Evolutionary conservation across 2,797 vertebrate genomes (phyloP), one percentile per base, ranked within the genome.

Genomic region (Alfaro cultratus): DNA sequence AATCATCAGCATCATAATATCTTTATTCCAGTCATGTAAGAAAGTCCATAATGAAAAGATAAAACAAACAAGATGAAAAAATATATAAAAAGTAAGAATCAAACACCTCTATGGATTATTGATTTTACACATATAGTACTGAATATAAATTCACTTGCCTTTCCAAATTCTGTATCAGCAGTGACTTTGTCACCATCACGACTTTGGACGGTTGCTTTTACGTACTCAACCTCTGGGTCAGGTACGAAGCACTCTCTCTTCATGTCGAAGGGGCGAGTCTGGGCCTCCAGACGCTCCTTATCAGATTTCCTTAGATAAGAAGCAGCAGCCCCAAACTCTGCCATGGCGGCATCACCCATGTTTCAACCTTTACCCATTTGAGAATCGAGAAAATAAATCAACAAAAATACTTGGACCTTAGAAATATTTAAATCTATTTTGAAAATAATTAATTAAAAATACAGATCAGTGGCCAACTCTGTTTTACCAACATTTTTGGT

Each of bases 241-340:
- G 95, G 95, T 29, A 98, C 96, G 0, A 97, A 98, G 55, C 97
- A 96, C 10, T 97, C 96, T 82, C 96, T 97, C 93, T 98, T 98
- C 93, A 98, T 94, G 89, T 98, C 97, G 0, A 98, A 98, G 26
- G 86, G 85, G 31, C 96, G 95, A 39, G 96, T 98, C 78, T 98
- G 97, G 7, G 96, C 96, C 67, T 97, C 96, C 5, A 98, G 82
- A 39, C 97, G 94, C 84, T 97, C 96, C 91, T 93, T 97, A 29
- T 98, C 97, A 0, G 97, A 96, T 88, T 97, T 97, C 15, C 97
- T 93, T 71, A 98, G 91, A 86, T 31, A 98, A 47, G 97, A 31
- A 80, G 97, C 97, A 0, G 97, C 97, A 0, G 90, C 0, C 78
- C 97, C 97, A 89, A 97, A 98, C 4, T 96, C 96, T 1, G 87